Evolutionary conservation across 37 sponge, comb jelly and placozoan species (phyloP).

Genomic region (Petrosia ficiformis): DNA sequence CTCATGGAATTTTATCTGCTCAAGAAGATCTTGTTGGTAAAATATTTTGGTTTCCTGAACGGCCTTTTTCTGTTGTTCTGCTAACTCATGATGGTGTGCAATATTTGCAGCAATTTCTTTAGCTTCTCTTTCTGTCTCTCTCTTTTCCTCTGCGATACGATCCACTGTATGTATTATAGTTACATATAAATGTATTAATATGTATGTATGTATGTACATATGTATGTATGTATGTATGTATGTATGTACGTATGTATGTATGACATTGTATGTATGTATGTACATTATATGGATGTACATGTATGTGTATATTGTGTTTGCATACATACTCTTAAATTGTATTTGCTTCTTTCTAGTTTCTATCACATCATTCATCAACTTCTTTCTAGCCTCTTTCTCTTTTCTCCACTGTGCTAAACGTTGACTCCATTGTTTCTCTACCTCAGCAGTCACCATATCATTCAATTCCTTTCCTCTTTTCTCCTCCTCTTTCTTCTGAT

Average conservation of each 20-base stretch:
- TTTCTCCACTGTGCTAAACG: conserved; percentile 85
- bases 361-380: conserved; percentile 88
- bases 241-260: not conserved
- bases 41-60: conserved; percentile 18
- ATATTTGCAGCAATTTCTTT: conserved; percentile 49
- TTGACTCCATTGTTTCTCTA: conserved; percentile 88
- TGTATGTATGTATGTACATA: conserved; percentile 18
- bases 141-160: conserved; percentile 48
- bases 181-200: not conserved
- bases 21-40: conserved; percentile 59
- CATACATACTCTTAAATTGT: conserved; percentile 65
- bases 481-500: conserved; percentile 74
- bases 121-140: conserved; percentile 47
- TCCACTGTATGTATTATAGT: conserved; percentile 64
- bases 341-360: conserved; percentile 82
- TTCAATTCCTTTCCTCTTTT: conserved; percentile 84
- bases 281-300: not conserved
- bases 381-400: conserved; percentile 88
- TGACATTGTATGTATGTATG: too few relatives aligned
- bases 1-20: conserved; percentile 70
- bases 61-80: conserved; percentile 58
- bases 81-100: conserved; percentile 69
- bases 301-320: too few relatives aligned
- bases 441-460: conserved; percentile 75
- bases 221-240: conserved; percentile 6